Evolutionary conservation across 92 coral and sea anemone genomes (phyloP).

Genomic region (Porites rus): DNA sequence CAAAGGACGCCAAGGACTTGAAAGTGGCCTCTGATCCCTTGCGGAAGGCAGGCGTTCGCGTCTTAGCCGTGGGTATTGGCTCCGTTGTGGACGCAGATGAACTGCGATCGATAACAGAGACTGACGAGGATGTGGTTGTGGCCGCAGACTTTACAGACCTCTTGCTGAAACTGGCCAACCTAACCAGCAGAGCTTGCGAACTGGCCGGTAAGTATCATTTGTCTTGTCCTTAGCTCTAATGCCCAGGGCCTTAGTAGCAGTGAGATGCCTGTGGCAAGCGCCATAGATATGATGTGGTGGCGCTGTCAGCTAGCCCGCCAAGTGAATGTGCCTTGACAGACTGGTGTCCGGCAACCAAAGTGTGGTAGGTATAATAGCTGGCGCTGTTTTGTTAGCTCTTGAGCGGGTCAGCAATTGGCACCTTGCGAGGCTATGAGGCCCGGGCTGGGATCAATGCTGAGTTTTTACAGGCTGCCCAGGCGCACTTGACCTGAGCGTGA

Average conservation of each 20-base stretch:
- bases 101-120: slow-evolving; percentile 37
- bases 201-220: slow-evolving; percentile 1
- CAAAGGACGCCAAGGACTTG: background rate
- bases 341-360: too few relatives aligned
- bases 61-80: slow-evolving; percentile 53
- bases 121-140: slow-evolving; percentile 1
- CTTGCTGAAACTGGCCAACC: background rate
- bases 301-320: background rate
- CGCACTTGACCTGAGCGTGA: too few relatives aligned
- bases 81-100: slow-evolving; percentile 41
- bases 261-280: too few relatives aligned
- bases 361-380: too few relatives aligned
- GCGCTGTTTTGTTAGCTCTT: too few relatives aligned
- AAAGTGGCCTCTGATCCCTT: slow-evolving; percentile 3
- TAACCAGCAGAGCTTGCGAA: slow-evolving; percentile 5
- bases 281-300: too few relatives aligned
- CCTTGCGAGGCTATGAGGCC: too few relatives aligned
- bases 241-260: too few relatives aligned
- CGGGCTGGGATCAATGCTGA: too few relatives aligned
- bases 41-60: slow-evolving; percentile 35
- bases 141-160: background rate
- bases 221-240: too few relatives aligned
- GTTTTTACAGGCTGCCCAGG: too few relatives aligned
- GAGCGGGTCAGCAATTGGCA: too few relatives aligned
- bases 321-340: background rate